Conservation (phyloP, 2,113 vertebrate genomes). For the Seriola quinqueradiata region DNA sequence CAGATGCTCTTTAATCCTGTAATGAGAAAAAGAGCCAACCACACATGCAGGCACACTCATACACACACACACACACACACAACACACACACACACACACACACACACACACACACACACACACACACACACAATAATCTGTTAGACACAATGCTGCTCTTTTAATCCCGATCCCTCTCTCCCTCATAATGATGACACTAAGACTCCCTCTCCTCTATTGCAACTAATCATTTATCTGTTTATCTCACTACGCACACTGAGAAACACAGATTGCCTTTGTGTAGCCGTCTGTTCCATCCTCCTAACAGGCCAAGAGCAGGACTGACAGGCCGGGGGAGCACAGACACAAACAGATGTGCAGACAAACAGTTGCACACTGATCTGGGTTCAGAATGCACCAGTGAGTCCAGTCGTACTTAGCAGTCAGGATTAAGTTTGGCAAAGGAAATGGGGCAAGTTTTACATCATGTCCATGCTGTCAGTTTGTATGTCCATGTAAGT, state of each 20-base stretch:
- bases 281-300: constrained; percentile 54
- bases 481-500: not conserved
- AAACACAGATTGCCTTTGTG: constrained; percentile 73
- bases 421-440: constrained; percentile 60
- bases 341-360: constrained; percentile 62
- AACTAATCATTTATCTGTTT: constrained; percentile 79
- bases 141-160: constrained; percentile 71
- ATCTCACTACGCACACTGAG: constrained; percentile 59
- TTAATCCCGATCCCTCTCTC: constrained; percentile 74
- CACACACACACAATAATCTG: constrained; percentile 64
- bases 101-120: too few relatives aligned
- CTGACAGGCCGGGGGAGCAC: constrained; percentile 53
- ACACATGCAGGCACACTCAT: constrained; percentile 51
- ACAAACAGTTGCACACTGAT: constrained; percentile 49
- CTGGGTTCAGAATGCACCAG: constrained; percentile 21
- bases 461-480: constrained; percentile 25
- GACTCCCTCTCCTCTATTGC: constrained; percentile 69
- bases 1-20: constrained; percentile 83
- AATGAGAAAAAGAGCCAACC: constrained; percentile 80
- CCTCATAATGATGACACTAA: constrained; percentile 70
- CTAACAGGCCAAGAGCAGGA: constrained; percentile 51
- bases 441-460: constrained; percentile 50
- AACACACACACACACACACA: constrained; percentile 9
- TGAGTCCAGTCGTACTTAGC: constrained; percentile 33
- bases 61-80: constrained; percentile 54